Evolutionary conservation across 1,140 invertebrate genomes (phyloP).

Genomic region (Penaeus vannamei): DNA sequence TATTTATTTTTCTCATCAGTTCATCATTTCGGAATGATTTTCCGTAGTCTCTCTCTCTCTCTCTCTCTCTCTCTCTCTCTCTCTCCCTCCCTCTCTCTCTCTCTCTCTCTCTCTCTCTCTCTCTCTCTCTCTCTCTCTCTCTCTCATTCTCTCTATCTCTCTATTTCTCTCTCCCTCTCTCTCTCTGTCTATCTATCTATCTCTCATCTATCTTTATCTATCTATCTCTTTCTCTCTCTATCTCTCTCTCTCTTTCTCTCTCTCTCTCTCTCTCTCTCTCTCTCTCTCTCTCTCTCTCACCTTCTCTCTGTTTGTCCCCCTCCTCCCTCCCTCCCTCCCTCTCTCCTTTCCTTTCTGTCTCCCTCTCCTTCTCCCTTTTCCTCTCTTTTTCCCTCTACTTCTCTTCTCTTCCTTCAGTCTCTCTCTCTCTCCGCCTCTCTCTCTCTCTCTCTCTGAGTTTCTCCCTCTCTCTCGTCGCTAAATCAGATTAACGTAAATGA

Average conservation of each 20-base stretch:
- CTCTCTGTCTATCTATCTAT: neutral
- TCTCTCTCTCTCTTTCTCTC: neutral
- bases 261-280: too few species aligned
- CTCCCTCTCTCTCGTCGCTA: too few species aligned
- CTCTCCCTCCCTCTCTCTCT: slow-evolving; percentile 18
- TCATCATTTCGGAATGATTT: too few species aligned
- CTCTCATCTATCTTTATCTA: neutral
- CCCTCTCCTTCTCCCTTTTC: too few species aligned
- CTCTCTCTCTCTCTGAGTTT: too few species aligned
- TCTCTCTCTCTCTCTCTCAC: neutral
- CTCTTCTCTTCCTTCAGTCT: too few species aligned
- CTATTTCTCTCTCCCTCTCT: slow-evolving; percentile 8
- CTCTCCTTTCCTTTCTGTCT: too few species aligned
- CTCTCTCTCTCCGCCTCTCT: too few species aligned
- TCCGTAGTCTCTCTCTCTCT: neutral
- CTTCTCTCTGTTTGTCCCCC: neutral
- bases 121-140: slow-evolving; percentile 37
- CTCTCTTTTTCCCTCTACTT: too few species aligned
- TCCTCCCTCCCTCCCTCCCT: too few species aligned
- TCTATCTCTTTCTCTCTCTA: neutral
- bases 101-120: slow-evolving; percentile 20
- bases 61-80: slow-evolving; percentile 21
- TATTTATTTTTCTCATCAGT: too few species aligned
- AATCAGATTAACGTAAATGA: too few species aligned
- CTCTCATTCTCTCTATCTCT: neutral